A percentile compares a stretch with the other conserved stretches of the same genome.
Evolutionary conservation across 2,888 invertebrate species (phyloP).

Genomic region (Orchestes rusci): DNA sequence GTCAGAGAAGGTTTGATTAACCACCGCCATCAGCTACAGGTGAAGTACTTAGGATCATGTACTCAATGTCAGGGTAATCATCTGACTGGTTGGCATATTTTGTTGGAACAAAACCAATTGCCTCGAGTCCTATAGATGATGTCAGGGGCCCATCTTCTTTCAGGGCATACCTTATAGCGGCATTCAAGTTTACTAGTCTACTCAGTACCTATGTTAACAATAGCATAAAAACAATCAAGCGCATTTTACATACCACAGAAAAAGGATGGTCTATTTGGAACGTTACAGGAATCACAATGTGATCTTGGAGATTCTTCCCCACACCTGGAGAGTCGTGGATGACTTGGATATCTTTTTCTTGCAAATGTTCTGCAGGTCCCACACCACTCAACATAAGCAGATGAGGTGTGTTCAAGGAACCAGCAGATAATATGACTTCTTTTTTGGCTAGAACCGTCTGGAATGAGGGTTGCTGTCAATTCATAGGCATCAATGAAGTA

Average conservation of each 20-base stretch:
- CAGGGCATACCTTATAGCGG: slow-evolving; percentile 75
- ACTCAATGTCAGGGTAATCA: slow-evolving; percentile 89
- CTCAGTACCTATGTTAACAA: slow-evolving; percentile 15
- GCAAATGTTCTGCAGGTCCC: slow-evolving; percentile 66
- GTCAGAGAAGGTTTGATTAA: background rate
- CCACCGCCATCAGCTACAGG: slow-evolving; percentile 74
- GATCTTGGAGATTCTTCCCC: slow-evolving; percentile 82
- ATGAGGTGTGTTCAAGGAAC: slow-evolving; percentile 88
- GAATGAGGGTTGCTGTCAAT: background rate
- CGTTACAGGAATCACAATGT: slow-evolving; percentile 76
- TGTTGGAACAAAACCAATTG: slow-evolving; percentile 80
- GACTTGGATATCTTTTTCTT: slow-evolving; percentile 56
- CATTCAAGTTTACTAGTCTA: slow-evolving; percentile 74
- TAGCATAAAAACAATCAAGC: no score
- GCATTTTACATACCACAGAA: slow-evolving; percentile 63
- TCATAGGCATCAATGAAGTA: background rate
- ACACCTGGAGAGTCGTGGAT: slow-evolving; percentile 75
- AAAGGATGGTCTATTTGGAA: slow-evolving; percentile 76
- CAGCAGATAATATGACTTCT: slow-evolving; percentile 81
- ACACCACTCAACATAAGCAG: slow-evolving; percentile 84
- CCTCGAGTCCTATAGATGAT: slow-evolving; percentile 76
- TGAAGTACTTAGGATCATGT: slow-evolving; percentile 79
- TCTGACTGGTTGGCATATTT: slow-evolving; percentile 81
- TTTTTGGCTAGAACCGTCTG: slow-evolving; percentile 58
- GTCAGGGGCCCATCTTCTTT: slow-evolving; percentile 83